phyloP scores from a whole-genome alignment of 2,113 vertebrate genomes.

The Pseudolaguvia tuberculata region DNA sequence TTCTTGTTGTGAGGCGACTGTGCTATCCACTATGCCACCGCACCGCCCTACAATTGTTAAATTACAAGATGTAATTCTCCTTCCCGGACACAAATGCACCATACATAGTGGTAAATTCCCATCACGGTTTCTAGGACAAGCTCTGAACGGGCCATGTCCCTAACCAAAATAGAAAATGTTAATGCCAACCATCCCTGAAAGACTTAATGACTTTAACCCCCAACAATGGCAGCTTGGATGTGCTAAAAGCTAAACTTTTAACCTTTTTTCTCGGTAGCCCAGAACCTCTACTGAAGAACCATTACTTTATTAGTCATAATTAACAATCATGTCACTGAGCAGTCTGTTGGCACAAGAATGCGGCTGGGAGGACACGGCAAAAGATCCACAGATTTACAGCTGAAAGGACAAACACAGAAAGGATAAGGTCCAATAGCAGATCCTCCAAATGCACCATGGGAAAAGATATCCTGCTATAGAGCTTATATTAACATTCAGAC shows the following conservation, averaged over 20 bases:
- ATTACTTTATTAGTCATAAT: background rate
- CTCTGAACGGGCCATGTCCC: background rate
- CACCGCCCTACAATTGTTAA: too few relatives aligned
- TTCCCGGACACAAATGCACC: too few relatives aligned
- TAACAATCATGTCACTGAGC: constrained; percentile 11
- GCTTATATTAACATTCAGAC: background rate
- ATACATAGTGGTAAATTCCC: background rate
- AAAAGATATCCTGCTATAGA: background rate
- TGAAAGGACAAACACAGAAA: background rate
- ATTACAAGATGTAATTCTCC: too few relatives aligned
- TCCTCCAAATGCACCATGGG: background rate
- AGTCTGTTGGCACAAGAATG: constrained; percentile 10
- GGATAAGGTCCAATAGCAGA: background rate
- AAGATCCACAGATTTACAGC: background rate
- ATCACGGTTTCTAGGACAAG: background rate
- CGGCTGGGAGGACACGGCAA: constrained; percentile 17
- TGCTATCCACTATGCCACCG: too few relatives aligned
- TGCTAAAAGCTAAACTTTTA: too few relatives aligned
- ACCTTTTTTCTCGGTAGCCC: background rate
- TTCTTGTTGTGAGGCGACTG: too few relatives aligned
- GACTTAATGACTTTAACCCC: background rate
- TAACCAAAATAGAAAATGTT: background rate
- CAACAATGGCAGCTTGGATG: background rate
- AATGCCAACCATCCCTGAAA: background rate
- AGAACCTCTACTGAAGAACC: constrained; percentile 7